These are phyloP conservation scores for Perizoma flavofasciatum DNA, from an alignment of 2,888 invertebrate genomes.

Conservation along the genomic window DNA sequence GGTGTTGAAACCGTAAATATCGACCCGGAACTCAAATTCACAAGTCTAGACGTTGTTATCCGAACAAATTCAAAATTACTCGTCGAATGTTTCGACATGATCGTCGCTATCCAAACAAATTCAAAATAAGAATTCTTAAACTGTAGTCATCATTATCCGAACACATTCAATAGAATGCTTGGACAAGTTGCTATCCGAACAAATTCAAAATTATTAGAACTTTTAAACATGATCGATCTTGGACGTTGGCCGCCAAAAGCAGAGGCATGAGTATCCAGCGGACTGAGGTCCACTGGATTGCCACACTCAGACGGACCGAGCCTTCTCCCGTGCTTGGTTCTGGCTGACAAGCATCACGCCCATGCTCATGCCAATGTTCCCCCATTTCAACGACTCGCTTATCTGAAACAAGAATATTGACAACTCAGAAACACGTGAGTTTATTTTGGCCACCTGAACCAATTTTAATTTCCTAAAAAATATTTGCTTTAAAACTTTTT, in stretches of 20 bases:
- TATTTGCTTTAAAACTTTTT: neutral
- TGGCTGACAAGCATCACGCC: constrained; percentile 86
- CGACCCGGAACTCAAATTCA: constrained; percentile 8
- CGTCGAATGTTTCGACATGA: constrained; percentile 53
- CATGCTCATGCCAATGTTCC: constrained; percentile 88
- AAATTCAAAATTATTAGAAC: constrained; percentile 30
- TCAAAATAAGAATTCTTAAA: constrained; percentile 45
- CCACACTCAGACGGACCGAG: constrained; percentile 75
- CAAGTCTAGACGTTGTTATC: constrained; percentile 3
- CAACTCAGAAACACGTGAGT: constrained; percentile 4
- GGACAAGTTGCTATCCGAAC: neutral
- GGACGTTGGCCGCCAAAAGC: constrained; percentile 67
- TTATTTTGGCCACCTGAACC: too few species aligned
- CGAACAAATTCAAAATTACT: constrained; percentile 21
- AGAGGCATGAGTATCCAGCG: constrained; percentile 72
- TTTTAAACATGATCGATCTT: constrained; percentile 67
- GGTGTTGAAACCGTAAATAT: constrained; percentile 13
- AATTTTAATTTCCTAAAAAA: neutral
- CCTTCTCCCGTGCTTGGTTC: constrained; percentile 68
- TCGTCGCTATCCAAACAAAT: constrained; percentile 39
- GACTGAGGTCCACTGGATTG: constrained; percentile 61
- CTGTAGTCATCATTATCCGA: constrained; percentile 49
- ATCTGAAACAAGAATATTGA: constrained; percentile 82
- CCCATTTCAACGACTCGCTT: constrained; percentile 88
- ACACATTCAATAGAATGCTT: too few species aligned